Evolutionary conservation across 1,140 invertebrate species (phyloP), one percentile per base, ranked within the genome.

Genomic region (Lepidurus apus): DNA sequence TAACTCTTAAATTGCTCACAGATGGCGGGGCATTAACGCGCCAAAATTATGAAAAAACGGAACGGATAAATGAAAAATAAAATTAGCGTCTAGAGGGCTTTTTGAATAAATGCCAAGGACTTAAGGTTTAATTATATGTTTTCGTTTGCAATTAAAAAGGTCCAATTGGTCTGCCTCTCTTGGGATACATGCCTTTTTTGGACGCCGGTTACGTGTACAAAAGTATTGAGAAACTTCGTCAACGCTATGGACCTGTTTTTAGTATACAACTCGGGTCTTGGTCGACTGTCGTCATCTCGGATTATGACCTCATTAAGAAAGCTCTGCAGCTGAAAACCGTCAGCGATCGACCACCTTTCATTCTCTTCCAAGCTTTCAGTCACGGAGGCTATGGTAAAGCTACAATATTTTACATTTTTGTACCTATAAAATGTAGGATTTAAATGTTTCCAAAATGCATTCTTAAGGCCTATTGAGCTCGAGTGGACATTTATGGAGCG

Each of bases 401-500:
- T 11, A 45, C 47, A 53, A 42, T n/a, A 11, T 17, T n/a, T 43
- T 43, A n/a, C 43, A 76, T 26, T 26, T 26, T 26, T 26, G 26
- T 26, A 26, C 26, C 26, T 26, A 26, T 26, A n/a, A n/a, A n/a
- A n/a, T n/a, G n/a, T 26, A 34, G 34, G 34, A 34, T 34, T 34
- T 34, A 34, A 34, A 34, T 34, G 34, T 34, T 34, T 34, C 26
- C 3, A 24, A 24, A 21, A 42, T 42, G 21, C 10, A 42, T 76
- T 76, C 21, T 17, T 11, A 77, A 42, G 24, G 24, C 8, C 21
- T 65, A 17, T 21, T 65, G 53, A 65, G 53, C 53, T 65, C 53
- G 9, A 77, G 77, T 11, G 80, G 80, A 11, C 43, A 74, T 21
- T 47, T 47, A 44, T 82, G 82, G 82, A n/a, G 9, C 0, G 82